Conservation (phyloP, 1,140 invertebrate species). For the Bombus turneri region DNA sequence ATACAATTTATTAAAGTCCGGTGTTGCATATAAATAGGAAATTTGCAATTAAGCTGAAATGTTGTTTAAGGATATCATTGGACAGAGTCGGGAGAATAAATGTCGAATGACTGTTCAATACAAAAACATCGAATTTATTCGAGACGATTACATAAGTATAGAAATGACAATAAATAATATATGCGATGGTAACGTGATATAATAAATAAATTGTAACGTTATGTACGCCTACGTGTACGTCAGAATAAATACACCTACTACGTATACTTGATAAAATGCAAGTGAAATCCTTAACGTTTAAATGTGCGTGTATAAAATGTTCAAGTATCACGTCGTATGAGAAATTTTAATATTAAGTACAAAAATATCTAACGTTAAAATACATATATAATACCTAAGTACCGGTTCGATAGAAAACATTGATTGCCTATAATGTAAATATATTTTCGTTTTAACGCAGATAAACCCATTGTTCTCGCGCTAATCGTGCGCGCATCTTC, state of each 20-base stretch:
- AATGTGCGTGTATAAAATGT: constrained; percentile 40
- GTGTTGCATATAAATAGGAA: not conserved
- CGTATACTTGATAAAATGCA: constrained; percentile 67
- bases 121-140: constrained; percentile 70
- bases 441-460: constrained; percentile 14
- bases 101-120: constrained; percentile 34
- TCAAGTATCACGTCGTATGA: constrained; percentile 35
- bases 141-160: constrained; percentile 69
- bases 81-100: not conserved
- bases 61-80: not conserved
- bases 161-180: constrained; percentile 78
- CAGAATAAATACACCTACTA: constrained; percentile 73
- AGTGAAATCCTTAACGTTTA: constrained; percentile 44
- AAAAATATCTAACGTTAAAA: constrained; percentile 64
- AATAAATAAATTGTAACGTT: constrained; percentile 76
- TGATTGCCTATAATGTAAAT: constrained; percentile 43
- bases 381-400: constrained; percentile 46
- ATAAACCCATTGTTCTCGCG: not conserved
- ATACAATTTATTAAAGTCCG: constrained; percentile 35
- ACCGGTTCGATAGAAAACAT: constrained; percentile 42
- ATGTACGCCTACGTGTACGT: constrained; percentile 65
- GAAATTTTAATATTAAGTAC: constrained; percentile 41
- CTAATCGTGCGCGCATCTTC: not conserved
- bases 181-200: constrained; percentile 78
- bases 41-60: not conserved